Evolutionary conservation across 2,888 invertebrate species (phyloP), one percentile per base, ranked within the genome.

Genomic region (Limenitis camilla): DNA sequence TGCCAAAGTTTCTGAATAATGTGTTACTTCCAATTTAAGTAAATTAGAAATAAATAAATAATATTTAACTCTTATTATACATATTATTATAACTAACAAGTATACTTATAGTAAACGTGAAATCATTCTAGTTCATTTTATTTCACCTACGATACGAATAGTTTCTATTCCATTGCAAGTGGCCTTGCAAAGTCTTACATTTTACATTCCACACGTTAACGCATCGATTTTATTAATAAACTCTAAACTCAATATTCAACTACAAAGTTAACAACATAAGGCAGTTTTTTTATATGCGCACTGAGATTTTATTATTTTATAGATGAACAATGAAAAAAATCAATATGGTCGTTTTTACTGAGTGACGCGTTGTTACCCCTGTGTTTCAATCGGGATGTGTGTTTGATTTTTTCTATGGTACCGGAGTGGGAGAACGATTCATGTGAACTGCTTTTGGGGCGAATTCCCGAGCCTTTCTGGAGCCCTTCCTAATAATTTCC

Each of bases 361-460:
- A 80, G 82, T 77, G 81, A 78, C 80, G 83, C 85, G 83, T 76
- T 85, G 82, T 84, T 82, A 86, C 87, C 87, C 87, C 85, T 86
- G 85, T 86, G 86, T 84, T 87, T 86, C 86, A 83, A 81, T 84
- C 83, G 83, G 84, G 87, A 85, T 85, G 74, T 85, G 72, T 77
- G 78, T 85, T 82, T 82, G 84, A 84, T 86, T 87, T 86, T 87
- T 86, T 86, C 81, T 86, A 73, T 73, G 70, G 75, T 74, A 75
- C 80, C 79, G 78, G 81, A 85, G 85, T 85, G 84, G 85, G 86
- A 85, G 83, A 77, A 68, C 77, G 79, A 73, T 81, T 83, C 87
- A 87, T 87, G 87, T 83, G 87, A 88, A 88, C 87, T 81, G 85
- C 85, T 85, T 86, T 85, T 85, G 76, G 86, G 87, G 86, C 85